Conservation (phyloP, 2,113 vertebrate genomes). For the Tretioscincus oriximinensis region DNA sequence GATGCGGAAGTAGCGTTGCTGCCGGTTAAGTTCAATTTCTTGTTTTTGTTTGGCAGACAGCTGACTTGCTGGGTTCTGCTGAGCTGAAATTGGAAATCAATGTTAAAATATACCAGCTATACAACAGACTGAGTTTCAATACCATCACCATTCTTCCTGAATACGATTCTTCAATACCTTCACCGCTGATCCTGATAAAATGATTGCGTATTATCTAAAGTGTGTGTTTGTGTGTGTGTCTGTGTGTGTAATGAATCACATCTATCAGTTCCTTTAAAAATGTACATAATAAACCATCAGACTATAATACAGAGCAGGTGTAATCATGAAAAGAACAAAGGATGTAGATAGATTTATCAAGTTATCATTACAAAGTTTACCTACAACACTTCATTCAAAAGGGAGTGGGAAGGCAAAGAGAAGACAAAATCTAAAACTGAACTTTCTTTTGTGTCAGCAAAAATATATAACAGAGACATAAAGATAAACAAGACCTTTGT, state of each 20-base stretch:
- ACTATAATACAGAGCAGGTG: no score
- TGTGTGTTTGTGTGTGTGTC: neutral
- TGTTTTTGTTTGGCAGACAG: constrained; percentile 82
- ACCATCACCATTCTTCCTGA: neutral
- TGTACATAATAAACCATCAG: neutral
- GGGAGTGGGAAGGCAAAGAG: neutral
- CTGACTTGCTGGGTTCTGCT: constrained; percentile 81
- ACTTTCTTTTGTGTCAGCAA: neutral
- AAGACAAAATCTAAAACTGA: neutral
- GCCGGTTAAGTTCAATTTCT: constrained; percentile 84
- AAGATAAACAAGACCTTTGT: neutral
- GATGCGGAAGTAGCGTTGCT: constrained; percentile 96
- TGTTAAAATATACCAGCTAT: constrained; percentile 9
- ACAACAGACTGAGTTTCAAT: neutral
- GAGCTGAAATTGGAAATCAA: constrained; percentile 73
- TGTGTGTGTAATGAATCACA: neutral
- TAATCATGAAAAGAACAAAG: neutral
- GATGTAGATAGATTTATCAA: neutral
- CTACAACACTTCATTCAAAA: neutral
- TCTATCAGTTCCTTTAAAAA: neutral
- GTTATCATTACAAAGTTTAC: neutral
- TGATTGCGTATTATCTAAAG: neutral
- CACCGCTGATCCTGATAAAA: neutral
- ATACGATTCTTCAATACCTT: neutral
- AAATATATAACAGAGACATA: neutral